Percentiles rank a stretch among this genome's conserved stretches.
These are phyloP conservation scores for Coremacera marginata DNA, from an alignment of 2,888 invertebrate genomes.

Conservation along the genomic window DNA sequence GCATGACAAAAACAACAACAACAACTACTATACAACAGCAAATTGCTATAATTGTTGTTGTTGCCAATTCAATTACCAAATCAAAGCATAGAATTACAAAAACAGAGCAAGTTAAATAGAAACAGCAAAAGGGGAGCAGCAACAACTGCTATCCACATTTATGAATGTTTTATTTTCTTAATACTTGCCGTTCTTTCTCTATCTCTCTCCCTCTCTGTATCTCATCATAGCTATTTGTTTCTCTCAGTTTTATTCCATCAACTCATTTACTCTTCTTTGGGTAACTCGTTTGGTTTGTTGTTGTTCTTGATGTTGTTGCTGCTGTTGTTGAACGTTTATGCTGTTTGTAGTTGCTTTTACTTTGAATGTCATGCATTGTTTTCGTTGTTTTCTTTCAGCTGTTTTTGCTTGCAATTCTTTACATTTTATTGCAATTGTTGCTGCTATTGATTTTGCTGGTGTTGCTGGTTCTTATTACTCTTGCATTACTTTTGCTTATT, in stretches of 20 bases:
- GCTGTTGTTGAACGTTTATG: neutral
- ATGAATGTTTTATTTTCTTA: neutral
- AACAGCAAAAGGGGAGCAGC: neutral
- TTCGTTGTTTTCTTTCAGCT: neutral
- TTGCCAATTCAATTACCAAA: too few relatives aligned
- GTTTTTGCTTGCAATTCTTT: neutral
- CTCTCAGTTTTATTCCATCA: neutral
- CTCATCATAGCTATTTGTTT: neutral
- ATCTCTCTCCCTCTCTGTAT: too few relatives aligned
- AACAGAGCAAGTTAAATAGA: neutral
- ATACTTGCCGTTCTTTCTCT: neutral
- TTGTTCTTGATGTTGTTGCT: constrained; percentile 16
- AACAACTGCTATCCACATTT: constrained; percentile 9
- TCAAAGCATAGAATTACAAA: too few relatives aligned
- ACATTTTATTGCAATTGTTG: neutral
- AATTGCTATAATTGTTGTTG: too few relatives aligned
- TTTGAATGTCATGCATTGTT: neutral
- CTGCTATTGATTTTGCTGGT: neutral
- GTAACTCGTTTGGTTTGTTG: neutral
- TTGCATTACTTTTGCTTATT: constrained; percentile 20
- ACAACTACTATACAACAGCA: neutral
- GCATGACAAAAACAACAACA: neutral
- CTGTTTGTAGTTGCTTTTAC: constrained; percentile 2
- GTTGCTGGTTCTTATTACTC: neutral
- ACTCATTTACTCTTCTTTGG: neutral